A percentile compares a stretch with the other conserved stretches of the same genome.
Evolutionary conservation across 2,113 vertebrate species (phyloP).

Genomic region (Laterallus jamaicensis): DNA sequence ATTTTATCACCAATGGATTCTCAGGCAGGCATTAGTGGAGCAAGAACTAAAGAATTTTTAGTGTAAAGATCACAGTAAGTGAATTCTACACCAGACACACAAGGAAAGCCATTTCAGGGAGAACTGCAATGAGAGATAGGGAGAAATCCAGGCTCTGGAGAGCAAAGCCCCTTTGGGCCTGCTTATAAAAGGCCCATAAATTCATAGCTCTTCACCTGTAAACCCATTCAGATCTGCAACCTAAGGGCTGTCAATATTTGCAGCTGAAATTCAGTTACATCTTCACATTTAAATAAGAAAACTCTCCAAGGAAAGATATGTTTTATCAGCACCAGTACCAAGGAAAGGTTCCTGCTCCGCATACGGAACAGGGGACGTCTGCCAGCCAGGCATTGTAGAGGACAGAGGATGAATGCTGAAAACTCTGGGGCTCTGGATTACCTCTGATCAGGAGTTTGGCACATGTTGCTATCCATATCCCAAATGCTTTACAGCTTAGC

Average conservation of each 20-base stretch:
- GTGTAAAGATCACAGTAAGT: not conserved
- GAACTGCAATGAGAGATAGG: not conserved
- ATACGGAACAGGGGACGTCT: not conserved
- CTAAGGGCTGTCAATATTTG: not conserved
- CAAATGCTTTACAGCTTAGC: not conserved
- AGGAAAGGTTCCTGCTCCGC: not conserved
- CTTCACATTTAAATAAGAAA: constrained; percentile 32
- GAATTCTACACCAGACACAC: not conserved
- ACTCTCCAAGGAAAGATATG: not conserved
- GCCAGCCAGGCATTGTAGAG: not conserved
- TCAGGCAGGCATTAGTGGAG: not conserved
- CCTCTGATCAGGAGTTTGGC: not conserved
- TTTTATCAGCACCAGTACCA: not conserved
- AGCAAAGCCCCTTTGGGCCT: constrained; percentile 3
- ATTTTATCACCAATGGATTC: not conserved
- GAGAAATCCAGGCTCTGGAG: not conserved
- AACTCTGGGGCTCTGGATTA: not conserved
- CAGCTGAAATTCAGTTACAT: not conserved
- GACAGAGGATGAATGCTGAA: not conserved
- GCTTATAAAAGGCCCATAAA: constrained; percentile 12
- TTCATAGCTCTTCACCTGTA: not conserved
- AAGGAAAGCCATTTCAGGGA: constrained; percentile 7
- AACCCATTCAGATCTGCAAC: not conserved
- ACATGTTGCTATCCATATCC: accelerated
- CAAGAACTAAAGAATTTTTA: not conserved